Percentiles rank a stretch among this genome's conserved stretches.
Evolutionary conservation across 2,888 invertebrate genomes (phyloP).

Genomic region (Amiota minor): DNA sequence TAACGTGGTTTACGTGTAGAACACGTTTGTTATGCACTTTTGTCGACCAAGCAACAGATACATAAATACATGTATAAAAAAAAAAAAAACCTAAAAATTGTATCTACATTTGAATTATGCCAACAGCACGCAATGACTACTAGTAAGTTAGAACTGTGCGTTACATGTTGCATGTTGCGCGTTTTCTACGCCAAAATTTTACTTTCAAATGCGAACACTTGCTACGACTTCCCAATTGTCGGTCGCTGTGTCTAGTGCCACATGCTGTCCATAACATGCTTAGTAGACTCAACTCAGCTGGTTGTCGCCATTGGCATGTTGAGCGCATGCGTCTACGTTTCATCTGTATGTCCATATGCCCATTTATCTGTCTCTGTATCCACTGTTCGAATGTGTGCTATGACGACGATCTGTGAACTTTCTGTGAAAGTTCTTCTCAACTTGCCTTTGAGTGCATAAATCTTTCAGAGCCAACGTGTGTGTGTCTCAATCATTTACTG

Average conservation of each 20-base stretch:
- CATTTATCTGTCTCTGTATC: neutral
- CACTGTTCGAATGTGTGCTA: constrained; percentile 3
- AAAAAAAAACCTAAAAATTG: too few species aligned
- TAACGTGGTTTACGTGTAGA: too few species aligned
- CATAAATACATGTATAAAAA: too few species aligned
- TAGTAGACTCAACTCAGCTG: neutral
- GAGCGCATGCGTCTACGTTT: constrained; percentile 61
- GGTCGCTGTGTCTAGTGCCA: neutral
- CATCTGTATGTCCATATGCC: neutral
- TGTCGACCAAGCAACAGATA: too few species aligned
- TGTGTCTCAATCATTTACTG: neutral
- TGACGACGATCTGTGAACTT: constrained; percentile 51
- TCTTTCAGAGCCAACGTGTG: constrained; percentile 43
- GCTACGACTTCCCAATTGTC: constrained; percentile 22
- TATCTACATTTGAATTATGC: too few species aligned
- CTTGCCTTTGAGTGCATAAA: constrained; percentile 48
- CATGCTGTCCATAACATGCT: neutral
- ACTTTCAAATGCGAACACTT: constrained; percentile 47
- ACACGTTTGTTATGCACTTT: too few species aligned
- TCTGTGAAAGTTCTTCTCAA: constrained; percentile 58
- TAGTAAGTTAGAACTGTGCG: too few species aligned
- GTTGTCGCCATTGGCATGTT: neutral
- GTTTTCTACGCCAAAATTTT: constrained; percentile 53
- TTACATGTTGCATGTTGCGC: constrained; percentile 39
- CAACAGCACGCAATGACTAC: too few species aligned